Evolutionary conservation across 2,113 vertebrate species (phyloP).

Genomic region (Xiphophorus maculatus): DNA sequence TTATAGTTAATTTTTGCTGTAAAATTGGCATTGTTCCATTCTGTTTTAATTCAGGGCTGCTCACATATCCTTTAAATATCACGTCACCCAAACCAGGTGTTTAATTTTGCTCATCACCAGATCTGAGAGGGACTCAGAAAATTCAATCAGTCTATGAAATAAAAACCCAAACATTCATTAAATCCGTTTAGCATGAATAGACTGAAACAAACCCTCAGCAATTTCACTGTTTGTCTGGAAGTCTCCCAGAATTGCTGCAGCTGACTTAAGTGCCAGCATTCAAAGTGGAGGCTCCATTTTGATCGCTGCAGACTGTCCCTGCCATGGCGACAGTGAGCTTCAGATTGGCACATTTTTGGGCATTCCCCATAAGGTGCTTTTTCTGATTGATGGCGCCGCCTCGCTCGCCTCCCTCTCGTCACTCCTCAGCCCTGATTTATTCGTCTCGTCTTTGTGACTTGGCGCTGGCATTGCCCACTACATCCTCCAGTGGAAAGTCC

Average conservation of each 20-base stretch:
- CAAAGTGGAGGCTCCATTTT: conserved; percentile 66
- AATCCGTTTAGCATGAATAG: conserved; percentile 8
- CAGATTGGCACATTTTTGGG: conserved; percentile 73
- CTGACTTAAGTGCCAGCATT: conserved; percentile 40
- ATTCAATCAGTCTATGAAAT: background rate
- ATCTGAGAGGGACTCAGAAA: background rate
- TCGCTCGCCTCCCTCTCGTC: conserved; percentile 59
- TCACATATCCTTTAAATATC: background rate
- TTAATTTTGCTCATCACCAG: background rate
- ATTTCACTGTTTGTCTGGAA: conserved; percentile 35
- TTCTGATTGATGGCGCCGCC: conserved; percentile 75
- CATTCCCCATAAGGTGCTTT: conserved; percentile 72
- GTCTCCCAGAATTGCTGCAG: conserved; percentile 35
- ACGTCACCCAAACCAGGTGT: background rate
- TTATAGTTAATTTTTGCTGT: background rate
- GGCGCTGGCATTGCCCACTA: conserved; percentile 74
- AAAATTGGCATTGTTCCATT: background rate
- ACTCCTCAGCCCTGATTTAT: conserved; percentile 73
- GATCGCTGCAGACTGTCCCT: conserved; percentile 25
- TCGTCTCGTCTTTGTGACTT: conserved; percentile 75
- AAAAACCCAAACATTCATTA: conserved; percentile 10
- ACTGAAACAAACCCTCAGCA: conserved; percentile 19
- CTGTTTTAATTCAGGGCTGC: background rate
- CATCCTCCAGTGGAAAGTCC: conserved; percentile 69
- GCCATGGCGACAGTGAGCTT: conserved; percentile 38